Evolutionary conservation across 2,888 invertebrate genomes (phyloP), one percentile per base, ranked within the genome.

Genomic region (Vandiemenella viatica): DNA sequence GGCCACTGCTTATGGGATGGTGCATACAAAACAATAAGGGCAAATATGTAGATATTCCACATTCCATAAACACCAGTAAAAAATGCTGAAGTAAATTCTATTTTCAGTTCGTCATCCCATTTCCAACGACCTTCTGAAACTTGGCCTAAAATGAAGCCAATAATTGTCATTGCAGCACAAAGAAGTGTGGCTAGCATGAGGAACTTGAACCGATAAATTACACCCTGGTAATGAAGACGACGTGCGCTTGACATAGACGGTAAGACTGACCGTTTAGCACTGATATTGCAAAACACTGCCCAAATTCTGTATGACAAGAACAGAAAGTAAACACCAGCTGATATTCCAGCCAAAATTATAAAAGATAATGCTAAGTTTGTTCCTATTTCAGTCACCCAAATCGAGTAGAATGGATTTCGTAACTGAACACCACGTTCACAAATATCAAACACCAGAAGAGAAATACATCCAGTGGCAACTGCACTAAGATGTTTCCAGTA

Each of bases 1-100:
- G 89, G 86, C 90, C 90, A 91, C 55, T 80, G 80, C 61, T 93
- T 93, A 66, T 92, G 92, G 58, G 91, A 92, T 4, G 98, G 98
- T 4, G 98, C 96, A 68, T 98, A 99, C 57, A 99, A 71, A 48
- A 92, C 87, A 50, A 99, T 74, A 60, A 99, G 71, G 1, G 93
- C 86, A 64, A 95, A 82, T 45, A 95, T 96, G 66, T 99, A 99
- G 60, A 98, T 82, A 66, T 99, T 99, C 97, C 98, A 99, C 96
- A 98, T 97, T 49, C 96, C 97, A 67, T 96, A 97, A 8, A 96
- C 93, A 1, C 97, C 97, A 17, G 96, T 96, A 60, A 95, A 87
- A 66, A 98, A 89, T 47, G 93, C 96, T n/a, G 95, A 95, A 20
- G 93, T 89, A 65, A 92, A 83, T 67, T 96, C 89, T 53, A 95